Conservation (phyloP, 2,113 vertebrate species). For the Takifugu flavidus region DNA sequence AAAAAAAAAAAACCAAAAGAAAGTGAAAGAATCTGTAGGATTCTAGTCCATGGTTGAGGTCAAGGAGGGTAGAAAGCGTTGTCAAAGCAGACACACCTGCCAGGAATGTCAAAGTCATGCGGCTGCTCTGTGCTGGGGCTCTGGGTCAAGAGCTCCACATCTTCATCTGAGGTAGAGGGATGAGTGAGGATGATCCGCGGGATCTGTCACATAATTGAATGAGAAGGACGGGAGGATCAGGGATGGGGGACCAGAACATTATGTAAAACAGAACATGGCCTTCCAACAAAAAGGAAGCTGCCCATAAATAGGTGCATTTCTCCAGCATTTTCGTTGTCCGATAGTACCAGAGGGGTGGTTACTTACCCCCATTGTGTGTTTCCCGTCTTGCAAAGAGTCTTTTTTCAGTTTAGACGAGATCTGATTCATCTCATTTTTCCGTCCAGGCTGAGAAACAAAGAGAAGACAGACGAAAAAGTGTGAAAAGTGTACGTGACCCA, state of each 20-base stretch:
- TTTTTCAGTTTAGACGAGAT: conserved; percentile 38
- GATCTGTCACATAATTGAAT: conserved; percentile 69
- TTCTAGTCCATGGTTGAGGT: conserved; percentile 17
- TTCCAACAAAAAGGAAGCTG: too few species aligned
- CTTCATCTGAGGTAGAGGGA: conserved; percentile 84
- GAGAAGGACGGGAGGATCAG: conserved; percentile 3
- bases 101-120: conserved; percentile 42
- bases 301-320: too few species aligned
- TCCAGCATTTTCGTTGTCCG: background rate
- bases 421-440: conserved; percentile 24
- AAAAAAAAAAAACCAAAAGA: background rate
- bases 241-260: background rate
- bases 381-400: conserved; percentile 52
- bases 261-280: background rate
- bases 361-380: conserved; percentile 73
- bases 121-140: conserved; percentile 56
- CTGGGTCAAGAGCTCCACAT: conserved; percentile 71
- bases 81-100: conserved; percentile 60
- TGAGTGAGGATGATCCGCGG: conserved; percentile 82
- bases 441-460: conserved; percentile 43
- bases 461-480: background rate
- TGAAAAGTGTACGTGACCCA: background rate
- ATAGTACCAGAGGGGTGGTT: background rate
- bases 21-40: background rate
- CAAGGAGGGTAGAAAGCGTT: conserved; percentile 73